Evolutionary conservation across 2,888 invertebrate genomes (phyloP).

Genomic region (Caenorhabditis sp.): DNA sequence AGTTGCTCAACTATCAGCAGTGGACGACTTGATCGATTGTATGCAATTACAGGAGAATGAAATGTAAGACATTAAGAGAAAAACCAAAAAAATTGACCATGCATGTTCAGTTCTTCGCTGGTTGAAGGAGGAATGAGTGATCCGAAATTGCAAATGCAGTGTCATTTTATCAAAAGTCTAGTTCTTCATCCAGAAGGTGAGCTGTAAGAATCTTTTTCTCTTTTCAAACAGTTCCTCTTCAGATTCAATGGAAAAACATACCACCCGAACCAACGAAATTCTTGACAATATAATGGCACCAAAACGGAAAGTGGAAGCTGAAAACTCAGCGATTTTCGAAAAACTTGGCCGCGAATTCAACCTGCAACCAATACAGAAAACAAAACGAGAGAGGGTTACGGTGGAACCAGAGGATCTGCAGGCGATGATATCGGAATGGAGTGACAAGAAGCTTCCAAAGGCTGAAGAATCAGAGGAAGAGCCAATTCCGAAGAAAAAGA

Average conservation of each 20-base stretch:
- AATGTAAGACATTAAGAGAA: constrained; percentile 51
- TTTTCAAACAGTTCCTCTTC: background rate
- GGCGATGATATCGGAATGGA: constrained; percentile 47
- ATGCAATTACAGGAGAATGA: constrained; percentile 53
- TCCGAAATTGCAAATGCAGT: constrained; percentile 65
- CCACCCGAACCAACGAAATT: constrained; percentile 11
- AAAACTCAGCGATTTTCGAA: constrained; percentile 41
- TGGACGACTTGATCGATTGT: constrained; percentile 69
- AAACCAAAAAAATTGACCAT: background rate
- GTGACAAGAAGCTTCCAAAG: constrained; percentile 12
- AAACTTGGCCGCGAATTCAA: constrained; percentile 48
- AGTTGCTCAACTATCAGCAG: constrained; percentile 53
- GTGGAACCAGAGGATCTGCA: constrained; percentile 51
- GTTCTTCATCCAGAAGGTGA: constrained; percentile 43
- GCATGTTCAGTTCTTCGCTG: constrained; percentile 29
- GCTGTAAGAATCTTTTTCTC: too few relatives aligned
- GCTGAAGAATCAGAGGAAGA: constrained; percentile 23
- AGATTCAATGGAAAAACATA: constrained; percentile 32
- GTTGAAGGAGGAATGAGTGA: constrained; percentile 57
- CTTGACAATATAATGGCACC: constrained; percentile 42
- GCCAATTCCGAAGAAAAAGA: constrained; percentile 32
- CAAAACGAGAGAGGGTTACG: constrained; percentile 45
- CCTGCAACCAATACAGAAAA: constrained; percentile 48
- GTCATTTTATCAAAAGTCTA: constrained; percentile 57
- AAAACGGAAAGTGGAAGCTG: constrained; percentile 16